phyloP scores from a whole-genome alignment of 2,797 vertebrate genomes.

The Lates japonicus region DNA sequence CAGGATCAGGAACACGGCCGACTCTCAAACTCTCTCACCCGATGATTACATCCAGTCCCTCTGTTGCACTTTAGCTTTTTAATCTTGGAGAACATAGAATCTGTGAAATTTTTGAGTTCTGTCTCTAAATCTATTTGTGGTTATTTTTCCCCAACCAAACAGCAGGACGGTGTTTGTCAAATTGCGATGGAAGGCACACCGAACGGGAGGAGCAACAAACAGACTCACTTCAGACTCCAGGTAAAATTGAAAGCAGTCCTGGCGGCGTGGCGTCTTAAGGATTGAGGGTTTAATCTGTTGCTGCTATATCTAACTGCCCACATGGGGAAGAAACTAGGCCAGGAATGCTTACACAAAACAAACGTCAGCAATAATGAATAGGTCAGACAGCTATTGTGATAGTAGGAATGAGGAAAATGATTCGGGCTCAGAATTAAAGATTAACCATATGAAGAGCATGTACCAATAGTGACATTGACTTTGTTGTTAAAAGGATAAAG shows the following conservation, averaged over 20 bases:
- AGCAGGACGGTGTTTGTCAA: background rate
- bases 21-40: background rate
- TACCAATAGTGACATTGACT: background rate
- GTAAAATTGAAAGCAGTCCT: constrained; percentile 28
- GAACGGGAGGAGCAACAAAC: constrained; percentile 9
- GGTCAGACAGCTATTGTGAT: constrained; percentile 35
- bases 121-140: background rate
- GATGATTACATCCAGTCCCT: constrained; percentile 11
- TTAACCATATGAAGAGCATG: constrained; percentile 3
- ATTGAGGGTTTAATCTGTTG: constrained; percentile 62
- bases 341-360: constrained; percentile 25
- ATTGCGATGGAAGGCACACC: no score
- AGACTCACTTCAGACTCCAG: constrained; percentile 18
- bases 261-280: constrained; percentile 41
- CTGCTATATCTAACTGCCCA: constrained; percentile 52
- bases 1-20: background rate
- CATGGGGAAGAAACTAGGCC: constrained; percentile 50
- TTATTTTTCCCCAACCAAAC: background rate
- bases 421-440: background rate
- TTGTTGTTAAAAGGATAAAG: constrained; percentile 8
- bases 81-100: constrained; percentile 18
- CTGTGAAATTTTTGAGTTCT: background rate
- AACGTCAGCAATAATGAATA: constrained; percentile 19
- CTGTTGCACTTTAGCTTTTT: background rate
- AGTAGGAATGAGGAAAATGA: background rate